Percentiles rank a stretch among this genome's conserved stretches.
phyloP scores from a whole-genome alignment of 2,113 vertebrate species.

The Mionectes macconnelli region DNA sequence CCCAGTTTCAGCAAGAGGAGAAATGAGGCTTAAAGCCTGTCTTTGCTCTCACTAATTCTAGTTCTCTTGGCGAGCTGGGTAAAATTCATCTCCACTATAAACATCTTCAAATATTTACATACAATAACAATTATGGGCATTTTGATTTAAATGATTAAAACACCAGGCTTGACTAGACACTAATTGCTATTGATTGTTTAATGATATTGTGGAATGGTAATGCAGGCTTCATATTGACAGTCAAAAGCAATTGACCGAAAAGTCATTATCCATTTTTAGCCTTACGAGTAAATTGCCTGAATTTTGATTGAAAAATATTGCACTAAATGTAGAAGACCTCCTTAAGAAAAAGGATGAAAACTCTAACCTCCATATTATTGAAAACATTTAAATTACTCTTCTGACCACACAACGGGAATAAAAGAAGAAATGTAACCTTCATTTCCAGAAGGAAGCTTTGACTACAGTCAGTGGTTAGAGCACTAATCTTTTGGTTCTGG shows the following conservation, averaged over 20 bases:
- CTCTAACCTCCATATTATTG: conserved; percentile 16
- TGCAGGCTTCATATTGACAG: conserved; percentile 69
- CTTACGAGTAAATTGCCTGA: conserved; percentile 63
- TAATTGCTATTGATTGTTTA: conserved; percentile 76
- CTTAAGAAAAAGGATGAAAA: conserved; percentile 39
- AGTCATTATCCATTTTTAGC: conserved; percentile 73
- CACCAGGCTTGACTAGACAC: conserved; percentile 69
- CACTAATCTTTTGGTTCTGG: conserved; percentile 55
- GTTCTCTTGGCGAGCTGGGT: background rate
- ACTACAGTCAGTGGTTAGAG: conserved; percentile 50
- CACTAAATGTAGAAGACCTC: conserved; percentile 30
- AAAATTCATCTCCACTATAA: conserved; percentile 57
- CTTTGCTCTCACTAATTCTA: background rate
- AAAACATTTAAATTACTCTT: conserved; percentile 51
- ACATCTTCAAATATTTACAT: conserved; percentile 70
- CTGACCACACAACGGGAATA: conserved; percentile 1
- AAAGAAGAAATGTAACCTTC: conserved; percentile 52
- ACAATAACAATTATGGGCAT: conserved; percentile 67
- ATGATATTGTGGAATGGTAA: conserved; percentile 71
- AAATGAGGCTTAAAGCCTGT: background rate
- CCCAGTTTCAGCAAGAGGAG: background rate
- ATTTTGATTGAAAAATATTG: conserved; percentile 63
- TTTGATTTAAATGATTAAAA: conserved; percentile 74
- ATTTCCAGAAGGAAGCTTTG: conserved; percentile 67
- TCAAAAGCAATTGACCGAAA: conserved; percentile 72